Percentiles rank a stretch among this genome's conserved stretches.
Conservation (phyloP, 2,113 vertebrate species). For the Girardinichthys multiradiatus region DNA sequence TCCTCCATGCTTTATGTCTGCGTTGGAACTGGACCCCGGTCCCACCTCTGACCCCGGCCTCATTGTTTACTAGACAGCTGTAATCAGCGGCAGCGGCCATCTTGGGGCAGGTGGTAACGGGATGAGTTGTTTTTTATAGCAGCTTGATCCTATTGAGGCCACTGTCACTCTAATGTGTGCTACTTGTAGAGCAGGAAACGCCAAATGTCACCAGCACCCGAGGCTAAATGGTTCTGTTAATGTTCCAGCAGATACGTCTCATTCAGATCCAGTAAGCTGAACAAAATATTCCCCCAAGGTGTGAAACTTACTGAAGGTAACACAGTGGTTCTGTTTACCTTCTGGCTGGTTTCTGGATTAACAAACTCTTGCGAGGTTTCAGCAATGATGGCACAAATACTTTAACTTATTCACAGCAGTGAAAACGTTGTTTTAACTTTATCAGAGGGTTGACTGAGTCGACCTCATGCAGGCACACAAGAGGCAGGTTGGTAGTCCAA, state of each 20-base stretch:
- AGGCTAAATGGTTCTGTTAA: not conserved
- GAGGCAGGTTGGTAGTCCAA: too few species aligned
- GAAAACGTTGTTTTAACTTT: not conserved
- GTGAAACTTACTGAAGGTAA: not conserved
- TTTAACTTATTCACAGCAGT: too few species aligned
- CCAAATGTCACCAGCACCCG: not conserved
- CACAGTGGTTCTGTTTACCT: not conserved
- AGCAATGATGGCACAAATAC: too few species aligned
- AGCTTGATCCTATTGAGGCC: conserved; percentile 75
- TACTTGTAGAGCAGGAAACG: conserved; percentile 48
- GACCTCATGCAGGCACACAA: too few species aligned
- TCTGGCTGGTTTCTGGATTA: too few species aligned
- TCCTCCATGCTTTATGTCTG: not conserved
- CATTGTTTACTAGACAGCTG: conserved; percentile 27
- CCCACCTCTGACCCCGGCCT: not conserved
- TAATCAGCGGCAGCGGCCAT: conserved; percentile 25
- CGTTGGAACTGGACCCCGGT: conserved; percentile 15
- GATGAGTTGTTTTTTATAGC: conserved; percentile 77
- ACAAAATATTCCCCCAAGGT: not conserved
- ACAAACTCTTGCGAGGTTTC: too few species aligned
- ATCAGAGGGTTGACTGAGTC: not conserved
- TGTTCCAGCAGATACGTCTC: not conserved
- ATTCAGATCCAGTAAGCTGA: too few species aligned
- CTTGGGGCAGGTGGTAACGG: conserved; percentile 24
- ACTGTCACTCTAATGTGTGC: conserved; percentile 19